Evolutionary conservation across 2,888 invertebrate species (phyloP), one percentile per base, ranked within the genome.

Genomic region (Drosophila nr. medialis): DNA sequence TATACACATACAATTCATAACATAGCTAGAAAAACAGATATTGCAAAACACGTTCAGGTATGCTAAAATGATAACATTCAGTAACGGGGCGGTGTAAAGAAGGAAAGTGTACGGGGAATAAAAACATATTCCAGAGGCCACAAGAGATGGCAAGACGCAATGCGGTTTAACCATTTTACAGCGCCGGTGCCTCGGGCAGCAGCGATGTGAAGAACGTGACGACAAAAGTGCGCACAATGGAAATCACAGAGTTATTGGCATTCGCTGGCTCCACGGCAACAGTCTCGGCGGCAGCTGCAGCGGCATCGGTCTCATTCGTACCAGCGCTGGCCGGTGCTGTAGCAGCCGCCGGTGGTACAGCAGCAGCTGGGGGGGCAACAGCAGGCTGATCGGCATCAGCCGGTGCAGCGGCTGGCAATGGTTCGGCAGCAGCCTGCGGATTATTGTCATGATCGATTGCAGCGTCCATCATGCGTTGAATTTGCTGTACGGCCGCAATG

Each of bases 141-240:
- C 64, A 61, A 48, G 38, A 36, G 45, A 49, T 62, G 45, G 51
- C 49, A 45, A 49, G 24, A 56, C 34, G 68, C 50, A 55, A 24
- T 27, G 50, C 10, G 29, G n/a, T 8, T 8, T n/a, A 40, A 56
- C 29, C 51, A 40, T 11, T 21, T 77, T 92, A 92, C 80, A 92
- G 75, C 72, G 92, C 92, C 64, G 96, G 98, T 80, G 96, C 96
- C 91, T 98, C 98, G 0, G 99, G 99, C 92, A 99, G 96, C 64
- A 99, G 94, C 1, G 99, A 99, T 13, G 98, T 96, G 92, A 99
- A 98, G 93, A 99, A 99, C 3, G 98, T 96, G 1, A 97, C 95
- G 82, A 99, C 95, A 93, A 99, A 97, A 91, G 97, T 97, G 96
- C 97, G 97, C 29, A 97, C 95, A 27, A 97, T 94, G 53, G 96